Evolutionary conservation across 2,888 invertebrate species (phyloP).

Genomic region (Sarcophaga variegata): DNA sequence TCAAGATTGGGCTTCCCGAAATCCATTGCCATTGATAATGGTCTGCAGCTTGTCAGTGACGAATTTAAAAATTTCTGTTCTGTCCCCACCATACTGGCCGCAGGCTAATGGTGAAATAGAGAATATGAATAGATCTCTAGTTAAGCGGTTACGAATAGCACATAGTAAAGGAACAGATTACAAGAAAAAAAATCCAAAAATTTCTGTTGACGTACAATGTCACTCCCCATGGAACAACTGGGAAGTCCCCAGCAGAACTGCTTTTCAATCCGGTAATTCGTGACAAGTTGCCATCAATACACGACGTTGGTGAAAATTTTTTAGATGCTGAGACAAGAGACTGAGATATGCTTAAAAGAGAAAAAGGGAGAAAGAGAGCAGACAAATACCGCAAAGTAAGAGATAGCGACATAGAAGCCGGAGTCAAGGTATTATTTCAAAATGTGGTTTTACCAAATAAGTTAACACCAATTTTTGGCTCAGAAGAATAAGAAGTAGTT

Average conservation of each 20-base stretch:
- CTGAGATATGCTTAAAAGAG: slow-evolving; percentile 53
- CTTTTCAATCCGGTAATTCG: slow-evolving; percentile 56
- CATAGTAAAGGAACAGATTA: slow-evolving; percentile 55
- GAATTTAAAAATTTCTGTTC: slow-evolving; percentile 11
- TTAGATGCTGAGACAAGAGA: slow-evolving; percentile 51
- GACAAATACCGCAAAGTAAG: slow-evolving; percentile 47
- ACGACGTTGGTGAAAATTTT: slow-evolving; percentile 47
- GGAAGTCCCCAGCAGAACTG: slow-evolving; percentile 61
- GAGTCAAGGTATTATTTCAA: slow-evolving; percentile 47
- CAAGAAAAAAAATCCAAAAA: slow-evolving; percentile 48
- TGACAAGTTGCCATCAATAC: slow-evolving; percentile 59
- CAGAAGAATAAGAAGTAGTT: slow-evolving; percentile 43
- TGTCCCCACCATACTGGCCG: slow-evolving; percentile 46
- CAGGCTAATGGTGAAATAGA: background rate
- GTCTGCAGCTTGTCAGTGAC: too few species aligned
- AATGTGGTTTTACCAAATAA: slow-evolving; percentile 57
- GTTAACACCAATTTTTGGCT: slow-evolving; percentile 48
- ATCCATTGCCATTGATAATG: too few species aligned
- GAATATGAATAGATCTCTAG: slow-evolving; percentile 53
- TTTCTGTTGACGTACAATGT: slow-evolving; percentile 44
- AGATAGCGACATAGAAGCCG: slow-evolving; percentile 41
- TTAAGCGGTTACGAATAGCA: slow-evolving; percentile 56
- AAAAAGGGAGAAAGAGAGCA: slow-evolving; percentile 58
- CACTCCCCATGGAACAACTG: slow-evolving; percentile 67
- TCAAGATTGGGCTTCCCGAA: too few species aligned